Evolutionary conservation across 2,797 vertebrate genomes (phyloP), one percentile per base, ranked within the genome.

Genomic region (Harpagifer antarcticus): DNA sequence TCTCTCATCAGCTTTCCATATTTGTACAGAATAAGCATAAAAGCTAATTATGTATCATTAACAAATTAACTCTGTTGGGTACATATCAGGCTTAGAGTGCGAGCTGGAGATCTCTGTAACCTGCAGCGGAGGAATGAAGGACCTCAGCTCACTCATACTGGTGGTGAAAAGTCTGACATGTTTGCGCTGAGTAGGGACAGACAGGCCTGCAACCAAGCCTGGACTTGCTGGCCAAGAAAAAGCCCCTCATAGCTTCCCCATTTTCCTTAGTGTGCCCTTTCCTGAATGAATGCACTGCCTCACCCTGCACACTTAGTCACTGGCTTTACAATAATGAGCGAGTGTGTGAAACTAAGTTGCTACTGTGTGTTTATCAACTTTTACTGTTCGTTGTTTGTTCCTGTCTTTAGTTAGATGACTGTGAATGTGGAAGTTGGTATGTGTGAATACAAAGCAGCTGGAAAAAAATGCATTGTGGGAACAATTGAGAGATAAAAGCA

Each of bases 151-250:
- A 53, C 67, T 87, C 86, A 82, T 83, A 79, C 81, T 62, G 83
- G 91, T 91, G 91, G 62, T 92, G 93, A 93, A 95, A 94, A 89
- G 83, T 90, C 86, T 91, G 93, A 93, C 92, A 93, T 92, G 92
- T 91, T 93, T 92, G 90, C 60, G 45, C 84, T 92, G 87, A 92
- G 90, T 87, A 85, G 86, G 82, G 90, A 90, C 90, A 93, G 89
- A 93, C 87, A 87, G 89, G 83, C 75, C 85, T 86, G 86, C 76
- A 88, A 93, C 90, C 93, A 93, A 92, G 94, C 89, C 93, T 88
- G 89, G 90, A 91, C 93, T 90, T 94, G 93, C 92, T 87, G 89
- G 91, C 91, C 89, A 91, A 92, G 84, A 91, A 92, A 93, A 92
- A 93, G 89, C 76, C 89, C 91, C 88, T 90, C 85, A 86, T 76